Conservation (phyloP, 1,140 invertebrate genomes). For the Heterodera schachtii region DNA sequence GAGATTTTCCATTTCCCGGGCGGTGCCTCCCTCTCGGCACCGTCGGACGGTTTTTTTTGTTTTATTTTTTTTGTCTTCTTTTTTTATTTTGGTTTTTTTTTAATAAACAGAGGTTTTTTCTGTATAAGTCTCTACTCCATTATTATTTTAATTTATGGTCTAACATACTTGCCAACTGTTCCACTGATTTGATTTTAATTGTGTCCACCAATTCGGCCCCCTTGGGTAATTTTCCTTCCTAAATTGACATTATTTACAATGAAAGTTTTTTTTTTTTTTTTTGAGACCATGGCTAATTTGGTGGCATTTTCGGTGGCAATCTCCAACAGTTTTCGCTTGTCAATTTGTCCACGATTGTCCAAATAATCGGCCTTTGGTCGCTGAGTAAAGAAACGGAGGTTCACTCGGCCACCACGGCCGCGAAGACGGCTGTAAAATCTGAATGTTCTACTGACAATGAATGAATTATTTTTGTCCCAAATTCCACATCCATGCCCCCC, state of each 20-base stretch:
- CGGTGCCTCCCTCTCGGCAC: no score
- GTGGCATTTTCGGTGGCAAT: slow-evolving; percentile 41
- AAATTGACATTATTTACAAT: slow-evolving; percentile 10
- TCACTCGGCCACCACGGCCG: not conserved
- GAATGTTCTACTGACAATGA: no score
- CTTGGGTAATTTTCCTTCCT: slow-evolving; percentile 42
- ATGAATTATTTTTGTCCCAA: no score
- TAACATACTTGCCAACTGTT: slow-evolving; percentile 35
- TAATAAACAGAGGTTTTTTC: not conserved
- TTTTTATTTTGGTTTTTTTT: no score
- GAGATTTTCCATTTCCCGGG: no score
- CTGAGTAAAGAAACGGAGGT: slow-evolving; percentile 13
- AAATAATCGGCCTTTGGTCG: slow-evolving; percentile 27
- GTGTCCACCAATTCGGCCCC: slow-evolving; percentile 36
- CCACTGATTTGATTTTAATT: slow-evolving; percentile 39
- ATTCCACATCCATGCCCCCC: no score
- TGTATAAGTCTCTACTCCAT: no score
- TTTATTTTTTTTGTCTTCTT: no score
- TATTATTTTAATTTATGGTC: no score
- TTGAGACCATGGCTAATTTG: slow-evolving; percentile 36
- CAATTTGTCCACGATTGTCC: slow-evolving; percentile 32
- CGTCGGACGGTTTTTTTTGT: no score
- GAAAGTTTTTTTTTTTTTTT: not conserved
- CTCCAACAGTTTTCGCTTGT: slow-evolving; percentile 32
- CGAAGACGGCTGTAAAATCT: not conserved